phyloP scores from a whole-genome alignment of 2,888 invertebrate genomes.

The Bursaphelenchus okinawaensis region DNA sequence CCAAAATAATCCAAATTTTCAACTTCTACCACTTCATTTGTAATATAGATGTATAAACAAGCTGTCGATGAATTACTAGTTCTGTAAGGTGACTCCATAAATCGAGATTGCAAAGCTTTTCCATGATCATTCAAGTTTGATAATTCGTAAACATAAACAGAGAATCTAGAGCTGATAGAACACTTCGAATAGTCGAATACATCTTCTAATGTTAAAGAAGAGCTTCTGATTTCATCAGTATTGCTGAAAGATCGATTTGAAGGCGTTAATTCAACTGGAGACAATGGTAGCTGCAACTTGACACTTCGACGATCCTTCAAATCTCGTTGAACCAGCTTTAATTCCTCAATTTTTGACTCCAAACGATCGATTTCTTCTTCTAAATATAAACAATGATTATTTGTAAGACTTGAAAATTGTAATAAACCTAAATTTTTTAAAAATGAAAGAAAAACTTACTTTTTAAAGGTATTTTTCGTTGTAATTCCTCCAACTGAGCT shows the following conservation, averaged over 20 bases:
- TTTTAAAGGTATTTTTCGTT: conserved; percentile 39
- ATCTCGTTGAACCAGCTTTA: conserved; percentile 24
- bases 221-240: not conserved
- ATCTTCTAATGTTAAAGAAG: conserved; percentile 20
- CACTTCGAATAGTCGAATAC: conserved; percentile 32
- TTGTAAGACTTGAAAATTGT: no score
- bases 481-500: conserved; percentile 35
- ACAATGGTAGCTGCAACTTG: conserved; percentile 39
- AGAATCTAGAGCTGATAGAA: conserved; percentile 32
- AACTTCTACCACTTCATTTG: conserved; percentile 9
- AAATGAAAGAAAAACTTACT: conserved; percentile 35
- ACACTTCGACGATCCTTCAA: conserved; percentile 42
- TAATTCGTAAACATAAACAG: conserved; percentile 28
- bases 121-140: conserved; percentile 4
- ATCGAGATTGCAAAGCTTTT: conserved; percentile 11
- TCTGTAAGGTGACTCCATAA: conserved; percentile 10
- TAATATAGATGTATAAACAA: conserved; percentile 29
- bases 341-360: conserved; percentile 39
- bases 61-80: conserved; percentile 23
- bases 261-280: conserved; percentile 21
- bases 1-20: conserved; percentile 14
- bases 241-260: not conserved
- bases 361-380: conserved; percentile 38
- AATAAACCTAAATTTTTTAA: no score
- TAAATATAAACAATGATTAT: no score